A percentile compares a stretch with the other conserved stretches of the same genome.
Evolutionary conservation across 2,113 vertebrate species (phyloP).

Genomic region (Sander vitreus): DNA sequence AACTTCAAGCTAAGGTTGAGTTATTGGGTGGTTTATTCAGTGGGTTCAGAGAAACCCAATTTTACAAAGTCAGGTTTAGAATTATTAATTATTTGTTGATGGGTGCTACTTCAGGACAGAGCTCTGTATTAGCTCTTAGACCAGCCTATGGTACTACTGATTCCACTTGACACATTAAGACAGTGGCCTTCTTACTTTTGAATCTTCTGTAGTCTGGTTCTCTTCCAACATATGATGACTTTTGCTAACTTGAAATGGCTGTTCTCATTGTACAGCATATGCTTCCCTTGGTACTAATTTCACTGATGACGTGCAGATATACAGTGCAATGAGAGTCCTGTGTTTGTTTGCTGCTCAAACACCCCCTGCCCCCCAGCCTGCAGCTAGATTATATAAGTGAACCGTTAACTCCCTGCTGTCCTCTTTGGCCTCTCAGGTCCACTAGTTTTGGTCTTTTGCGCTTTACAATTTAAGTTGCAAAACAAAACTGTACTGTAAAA

Average conservation of each 20-base stretch:
- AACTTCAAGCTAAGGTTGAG: background rate
- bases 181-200: background rate
- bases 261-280: background rate
- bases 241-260: background rate
- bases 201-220: background rate
- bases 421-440: slow-evolving; percentile 23
- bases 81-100: background rate
- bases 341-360: too few relatives aligned
- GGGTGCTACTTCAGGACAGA: background rate
- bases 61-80: background rate
- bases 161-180: too few relatives aligned
- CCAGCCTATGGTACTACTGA: background rate
- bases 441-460: slow-evolving; percentile 6
- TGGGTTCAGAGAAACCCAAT: background rate
- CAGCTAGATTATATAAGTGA: slow-evolving; percentile 15
- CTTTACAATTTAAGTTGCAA: slow-evolving; percentile 2
- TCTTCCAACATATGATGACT: background rate
- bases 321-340: too few relatives aligned
- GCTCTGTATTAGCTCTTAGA: too few relatives aligned
- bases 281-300: background rate
- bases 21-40: background rate
- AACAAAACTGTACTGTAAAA: background rate
- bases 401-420: slow-evolving; percentile 5
- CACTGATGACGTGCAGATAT: background rate
- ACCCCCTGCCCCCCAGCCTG: background rate